A percentile compares a stretch with the other conserved stretches of the same genome.
Conservation (phyloP, 2,113 vertebrate genomes). For the Antechinus stuartii region DNA sequence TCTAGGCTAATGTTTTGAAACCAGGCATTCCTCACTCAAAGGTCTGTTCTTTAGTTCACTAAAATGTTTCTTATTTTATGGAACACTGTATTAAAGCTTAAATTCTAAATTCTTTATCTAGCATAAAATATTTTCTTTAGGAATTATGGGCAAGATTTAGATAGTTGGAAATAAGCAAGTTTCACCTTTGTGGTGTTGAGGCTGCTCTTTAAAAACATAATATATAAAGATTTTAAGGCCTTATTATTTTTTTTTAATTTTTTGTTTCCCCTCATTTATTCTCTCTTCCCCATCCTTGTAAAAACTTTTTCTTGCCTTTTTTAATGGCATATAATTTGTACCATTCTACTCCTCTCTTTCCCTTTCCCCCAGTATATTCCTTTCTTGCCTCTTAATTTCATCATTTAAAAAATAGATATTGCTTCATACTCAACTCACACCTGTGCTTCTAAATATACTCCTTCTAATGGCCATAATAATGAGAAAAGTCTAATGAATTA, state of each 20-base stretch:
- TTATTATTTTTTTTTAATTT: neutral
- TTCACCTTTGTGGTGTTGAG: neutral
- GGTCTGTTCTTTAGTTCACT: neutral
- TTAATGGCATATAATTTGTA: too few species aligned
- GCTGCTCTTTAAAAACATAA: slow-evolving; percentile 13
- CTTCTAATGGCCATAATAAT: too few species aligned
- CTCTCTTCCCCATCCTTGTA: too few species aligned
- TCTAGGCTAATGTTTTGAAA: neutral
- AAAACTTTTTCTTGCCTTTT: too few species aligned
- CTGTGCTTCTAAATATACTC: too few species aligned
- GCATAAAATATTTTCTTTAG: neutral
- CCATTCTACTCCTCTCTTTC: too few species aligned
- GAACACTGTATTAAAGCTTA: neutral
- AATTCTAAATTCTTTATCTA: neutral
- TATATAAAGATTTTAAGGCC: rapidly evolving
- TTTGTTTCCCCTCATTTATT: too few species aligned
- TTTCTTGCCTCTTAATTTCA: too few species aligned
- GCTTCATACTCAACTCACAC: too few species aligned
- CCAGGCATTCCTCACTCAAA: neutral
- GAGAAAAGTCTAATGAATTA: too few species aligned
- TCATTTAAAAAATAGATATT: too few species aligned
- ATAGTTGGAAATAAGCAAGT: neutral
- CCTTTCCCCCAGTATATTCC: too few species aligned
- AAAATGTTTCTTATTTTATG: neutral
- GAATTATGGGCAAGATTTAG: neutral